A percentile compares a stretch with the other conserved stretches of the same genome.
These are phyloP conservation scores for Ceramica pisi DNA, from an alignment of 2,888 invertebrate species.

Conservation along the genomic window DNA sequence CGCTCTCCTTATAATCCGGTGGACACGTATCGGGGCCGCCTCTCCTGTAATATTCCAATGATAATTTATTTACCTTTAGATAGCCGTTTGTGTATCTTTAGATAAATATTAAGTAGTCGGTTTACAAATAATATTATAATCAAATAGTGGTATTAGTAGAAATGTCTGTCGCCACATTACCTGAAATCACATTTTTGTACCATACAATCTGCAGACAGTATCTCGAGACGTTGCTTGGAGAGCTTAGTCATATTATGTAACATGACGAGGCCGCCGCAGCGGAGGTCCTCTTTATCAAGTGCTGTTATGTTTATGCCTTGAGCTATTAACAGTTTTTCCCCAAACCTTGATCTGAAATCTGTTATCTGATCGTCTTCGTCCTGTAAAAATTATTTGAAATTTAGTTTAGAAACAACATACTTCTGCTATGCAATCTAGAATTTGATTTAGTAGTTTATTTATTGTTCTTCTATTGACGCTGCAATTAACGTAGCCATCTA, in stretches of 20 bases:
- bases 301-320: slow-evolving; percentile 94
- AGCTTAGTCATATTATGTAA: slow-evolving; percentile 92
- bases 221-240: slow-evolving; percentile 90
- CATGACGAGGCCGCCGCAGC: slow-evolving; percentile 94
- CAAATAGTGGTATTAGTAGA: slow-evolving; percentile 61
- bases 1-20: slow-evolving; percentile 94
- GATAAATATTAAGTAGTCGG: slow-evolving; percentile 73
- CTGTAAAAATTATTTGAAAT: slow-evolving; percentile 65
- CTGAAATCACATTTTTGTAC: slow-evolving; percentile 94
- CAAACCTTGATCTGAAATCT: slow-evolving; percentile 94
- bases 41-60: slow-evolving; percentile 87
- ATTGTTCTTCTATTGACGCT: neutral
- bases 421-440: neutral
- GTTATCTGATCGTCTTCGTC: slow-evolving; percentile 94
- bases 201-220: slow-evolving; percentile 93
- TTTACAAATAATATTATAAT: slow-evolving; percentile 72
- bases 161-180: slow-evolving; percentile 68
- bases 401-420: neutral
- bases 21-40: slow-evolving; percentile 95
- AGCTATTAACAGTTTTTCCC: slow-evolving; percentile 91
- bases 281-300: slow-evolving; percentile 93
- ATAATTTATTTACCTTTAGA: slow-evolving; percentile 76
- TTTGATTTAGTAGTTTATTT: too few relatives aligned
- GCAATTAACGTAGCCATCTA: neutral
- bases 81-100: slow-evolving; percentile 72